Evolutionary conservation across 2,113 vertebrate genomes (phyloP).

Genomic region (Cryptotis parvus): DNA sequence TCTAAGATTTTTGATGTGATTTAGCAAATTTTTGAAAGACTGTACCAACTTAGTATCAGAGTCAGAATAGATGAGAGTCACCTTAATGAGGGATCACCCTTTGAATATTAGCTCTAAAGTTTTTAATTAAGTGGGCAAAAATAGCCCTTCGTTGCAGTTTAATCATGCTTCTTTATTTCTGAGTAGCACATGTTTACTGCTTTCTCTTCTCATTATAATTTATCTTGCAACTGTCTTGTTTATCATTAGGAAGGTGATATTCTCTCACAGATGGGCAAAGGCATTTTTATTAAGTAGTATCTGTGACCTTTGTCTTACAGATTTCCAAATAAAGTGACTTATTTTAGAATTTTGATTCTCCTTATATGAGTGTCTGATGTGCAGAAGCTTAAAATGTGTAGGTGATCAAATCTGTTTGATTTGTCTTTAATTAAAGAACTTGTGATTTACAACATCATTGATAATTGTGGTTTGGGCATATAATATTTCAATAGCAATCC

Average conservation of each 20-base stretch:
- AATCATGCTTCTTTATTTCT: background rate
- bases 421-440: too few species aligned
- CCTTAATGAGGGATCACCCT: background rate
- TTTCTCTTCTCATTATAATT: background rate
- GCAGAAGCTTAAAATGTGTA: background rate
- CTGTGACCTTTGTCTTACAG: background rate
- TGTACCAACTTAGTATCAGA: background rate
- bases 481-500: too few species aligned
- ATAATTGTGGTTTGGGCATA: too few species aligned
- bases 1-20: background rate
- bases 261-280: constrained; percentile 1
- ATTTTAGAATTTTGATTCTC: background rate
- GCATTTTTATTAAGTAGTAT: background rate
- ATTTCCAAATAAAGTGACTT: background rate
- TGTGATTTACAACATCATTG: too few species aligned
- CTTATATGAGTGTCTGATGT: background rate
- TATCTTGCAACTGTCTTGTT: background rate
- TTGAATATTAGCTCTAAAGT: background rate
- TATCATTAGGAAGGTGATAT: background rate
- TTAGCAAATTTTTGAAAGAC: background rate
- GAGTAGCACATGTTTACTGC: background rate
- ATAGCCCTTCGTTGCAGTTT: background rate
- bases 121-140: constrained; percentile 30
- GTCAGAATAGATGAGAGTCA: background rate
- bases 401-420: background rate